A percentile compares a stretch with the other conserved stretches of the same genome.
Conservation (phyloP, 2,113 vertebrate genomes). For the Willisornis vidua region DNA sequence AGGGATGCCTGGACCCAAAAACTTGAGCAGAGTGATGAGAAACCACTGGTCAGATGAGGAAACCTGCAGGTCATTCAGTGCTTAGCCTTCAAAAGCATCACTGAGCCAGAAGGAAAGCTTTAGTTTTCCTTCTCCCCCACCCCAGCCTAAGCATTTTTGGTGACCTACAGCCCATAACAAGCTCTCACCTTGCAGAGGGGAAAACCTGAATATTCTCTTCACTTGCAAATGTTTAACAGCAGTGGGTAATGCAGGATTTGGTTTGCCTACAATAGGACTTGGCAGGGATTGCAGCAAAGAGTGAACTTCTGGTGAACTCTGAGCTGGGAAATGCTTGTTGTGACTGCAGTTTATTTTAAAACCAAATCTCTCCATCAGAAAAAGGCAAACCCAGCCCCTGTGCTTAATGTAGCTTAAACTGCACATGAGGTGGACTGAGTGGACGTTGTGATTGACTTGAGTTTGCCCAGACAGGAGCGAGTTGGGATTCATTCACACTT, state of each 20-base stretch:
- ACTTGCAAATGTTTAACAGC: neutral
- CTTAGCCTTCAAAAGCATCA: neutral
- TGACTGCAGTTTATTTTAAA: neutral
- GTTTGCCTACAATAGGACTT: neutral
- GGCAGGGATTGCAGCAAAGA: neutral
- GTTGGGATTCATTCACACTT: neutral
- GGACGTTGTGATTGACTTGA: fast-evolving
- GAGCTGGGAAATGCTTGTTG: neutral
- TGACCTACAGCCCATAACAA: neutral
- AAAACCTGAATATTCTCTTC: neutral
- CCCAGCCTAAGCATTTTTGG: neutral
- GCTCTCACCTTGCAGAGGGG: neutral
- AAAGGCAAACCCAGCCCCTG: neutral
- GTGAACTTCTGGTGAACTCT: neutral
- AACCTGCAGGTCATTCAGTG: neutral
- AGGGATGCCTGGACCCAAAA: too few relatives aligned
- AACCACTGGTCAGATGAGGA: too few relatives aligned
- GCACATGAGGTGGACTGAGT: neutral
- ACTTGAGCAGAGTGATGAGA: too few relatives aligned
- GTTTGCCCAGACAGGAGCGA: neutral
- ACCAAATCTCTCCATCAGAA: neutral
- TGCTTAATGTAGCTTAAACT: neutral
- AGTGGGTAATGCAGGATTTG: neutral
- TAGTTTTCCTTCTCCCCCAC: neutral
- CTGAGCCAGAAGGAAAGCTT: neutral